phyloP scores from a whole-genome alignment of 2,888 invertebrate species.

The Sinhomidia bicolor region DNA sequence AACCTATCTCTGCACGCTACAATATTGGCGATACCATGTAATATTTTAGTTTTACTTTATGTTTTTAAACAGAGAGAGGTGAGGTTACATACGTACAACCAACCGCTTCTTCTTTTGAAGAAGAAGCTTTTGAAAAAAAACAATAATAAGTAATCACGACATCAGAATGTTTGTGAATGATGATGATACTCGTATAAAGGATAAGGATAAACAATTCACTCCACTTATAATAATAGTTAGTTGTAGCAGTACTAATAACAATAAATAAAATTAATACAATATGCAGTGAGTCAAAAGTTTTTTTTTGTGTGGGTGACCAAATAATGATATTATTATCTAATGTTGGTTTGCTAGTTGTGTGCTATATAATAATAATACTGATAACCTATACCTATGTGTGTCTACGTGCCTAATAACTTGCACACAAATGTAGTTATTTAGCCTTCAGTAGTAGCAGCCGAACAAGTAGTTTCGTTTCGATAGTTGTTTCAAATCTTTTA shows the following conservation, averaged over 20 bases:
- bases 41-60: background rate
- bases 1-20: slow-evolving; percentile 18
- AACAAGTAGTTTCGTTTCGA: background rate
- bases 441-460: slow-evolving; percentile 14
- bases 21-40: background rate
- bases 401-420: background rate
- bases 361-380: background rate
- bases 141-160: slow-evolving; percentile 32
- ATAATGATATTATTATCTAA: slow-evolving; percentile 16
- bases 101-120: slow-evolving; percentile 10
- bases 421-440: background rate
- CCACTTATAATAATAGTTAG: background rate
- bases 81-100: slow-evolving; percentile 11
- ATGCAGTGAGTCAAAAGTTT: background rate
- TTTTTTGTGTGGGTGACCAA: background rate
- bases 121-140: background rate
- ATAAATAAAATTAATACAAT: slow-evolving; percentile 37
- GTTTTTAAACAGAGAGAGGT: slow-evolving; percentile 22
- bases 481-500: background rate
- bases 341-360: background rate
- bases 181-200: background rate
- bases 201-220: slow-evolving; percentile 41
- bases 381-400: background rate
- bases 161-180: background rate
- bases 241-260: slow-evolving; percentile 15